A percentile compares a stretch with the other conserved stretches of the same genome.
Conservation (phyloP, 2,888 invertebrate genomes). For the Camptogramma bilineatum region DNA sequence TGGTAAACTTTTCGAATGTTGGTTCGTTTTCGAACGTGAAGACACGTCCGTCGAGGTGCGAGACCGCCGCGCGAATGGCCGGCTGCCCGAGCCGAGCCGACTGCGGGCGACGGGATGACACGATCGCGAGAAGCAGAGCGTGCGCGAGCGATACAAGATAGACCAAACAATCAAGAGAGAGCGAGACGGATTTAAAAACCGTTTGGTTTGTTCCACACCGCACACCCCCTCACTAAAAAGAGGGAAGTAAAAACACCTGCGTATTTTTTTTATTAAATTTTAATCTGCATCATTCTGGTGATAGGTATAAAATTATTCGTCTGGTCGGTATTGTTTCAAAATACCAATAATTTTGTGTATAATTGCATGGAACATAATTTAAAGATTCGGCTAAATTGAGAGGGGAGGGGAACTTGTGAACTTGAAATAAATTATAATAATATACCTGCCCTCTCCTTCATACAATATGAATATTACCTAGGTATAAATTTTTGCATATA, state of each 20-base stretch:
- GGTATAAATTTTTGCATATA: no score
- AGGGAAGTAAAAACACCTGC: conserved; percentile 69
- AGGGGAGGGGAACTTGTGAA: no score
- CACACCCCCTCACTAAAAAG: conserved; percentile 55
- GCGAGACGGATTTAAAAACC: conserved; percentile 58
- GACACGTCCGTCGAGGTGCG: conserved; percentile 62
- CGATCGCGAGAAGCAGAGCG: conserved; percentile 63
- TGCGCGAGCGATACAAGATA: conserved; percentile 59
- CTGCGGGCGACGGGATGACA: conserved; percentile 54
- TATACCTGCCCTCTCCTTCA: no score
- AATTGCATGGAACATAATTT: no score
- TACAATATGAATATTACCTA: no score
- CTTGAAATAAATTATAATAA: no score
- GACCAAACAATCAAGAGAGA: conserved; percentile 45
- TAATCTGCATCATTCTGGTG: conserved; percentile 44
- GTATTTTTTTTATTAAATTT: conserved; percentile 50
- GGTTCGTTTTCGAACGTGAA: conserved; percentile 55
- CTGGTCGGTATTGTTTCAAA: no score
- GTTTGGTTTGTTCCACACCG: conserved; percentile 55
- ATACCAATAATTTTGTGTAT: no score
- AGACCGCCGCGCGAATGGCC: conserved; percentile 68
- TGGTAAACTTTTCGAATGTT: conserved; percentile 77
- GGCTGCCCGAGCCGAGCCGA: conserved; percentile 39
- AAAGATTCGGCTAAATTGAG: no score
- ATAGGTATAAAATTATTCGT: background rate